These are phyloP conservation scores for Sepioteuthis lessoniana DNA, from an alignment of 2,888 invertebrate genomes.

Conservation along the genomic window DNA sequence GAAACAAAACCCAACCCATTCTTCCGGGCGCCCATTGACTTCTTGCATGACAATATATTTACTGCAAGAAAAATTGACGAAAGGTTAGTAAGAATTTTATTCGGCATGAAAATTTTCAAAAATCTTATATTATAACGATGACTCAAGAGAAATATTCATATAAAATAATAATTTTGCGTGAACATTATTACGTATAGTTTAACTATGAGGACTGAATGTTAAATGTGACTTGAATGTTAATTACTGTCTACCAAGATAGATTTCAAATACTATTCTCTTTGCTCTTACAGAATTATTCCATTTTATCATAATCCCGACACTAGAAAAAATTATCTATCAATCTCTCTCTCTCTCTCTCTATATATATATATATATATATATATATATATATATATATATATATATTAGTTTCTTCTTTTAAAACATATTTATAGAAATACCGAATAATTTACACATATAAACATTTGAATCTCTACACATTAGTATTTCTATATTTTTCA, in stretches of 20 bases:
- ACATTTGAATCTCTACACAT: too few relatives aligned
- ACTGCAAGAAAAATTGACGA: constrained; percentile 51
- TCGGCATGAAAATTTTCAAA: neutral
- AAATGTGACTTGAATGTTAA: neutral
- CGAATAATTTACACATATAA: too few relatives aligned
- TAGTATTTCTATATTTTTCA: too few relatives aligned
- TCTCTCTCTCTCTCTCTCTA: too few relatives aligned
- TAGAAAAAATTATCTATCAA: too few relatives aligned
- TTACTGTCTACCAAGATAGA: too few relatives aligned
- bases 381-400: too few relatives aligned
- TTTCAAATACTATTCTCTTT: neutral
- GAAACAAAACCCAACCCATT: constrained; percentile 54
- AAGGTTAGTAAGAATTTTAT: neutral
- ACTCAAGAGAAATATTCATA: neutral
- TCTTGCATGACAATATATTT: constrained; percentile 45
- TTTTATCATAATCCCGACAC: neutral
- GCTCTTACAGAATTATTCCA: neutral
- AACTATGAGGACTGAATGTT: neutral
- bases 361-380: too few relatives aligned
- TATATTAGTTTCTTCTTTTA: too few relatives aligned
- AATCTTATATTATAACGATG: neutral
- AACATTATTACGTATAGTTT: too few relatives aligned
- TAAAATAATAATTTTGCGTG: neutral
- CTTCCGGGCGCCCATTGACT: constrained; percentile 52
- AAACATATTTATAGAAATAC: too few relatives aligned